Conservation (phyloP, 2,113 vertebrate species). For the Xiphorhynchus elegans region DNA sequence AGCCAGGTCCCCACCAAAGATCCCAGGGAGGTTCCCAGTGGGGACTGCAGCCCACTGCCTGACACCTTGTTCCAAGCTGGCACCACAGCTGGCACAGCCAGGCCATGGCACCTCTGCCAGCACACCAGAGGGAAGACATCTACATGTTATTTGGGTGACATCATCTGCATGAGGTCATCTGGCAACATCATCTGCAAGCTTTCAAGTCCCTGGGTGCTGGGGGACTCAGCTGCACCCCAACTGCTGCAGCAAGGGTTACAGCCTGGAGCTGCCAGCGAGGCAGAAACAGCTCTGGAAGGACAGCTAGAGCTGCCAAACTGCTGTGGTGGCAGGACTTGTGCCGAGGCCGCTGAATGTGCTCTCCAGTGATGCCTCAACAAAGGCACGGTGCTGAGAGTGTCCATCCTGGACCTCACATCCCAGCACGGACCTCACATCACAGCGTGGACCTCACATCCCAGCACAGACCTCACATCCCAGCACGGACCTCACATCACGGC, state of each 20-base stretch:
- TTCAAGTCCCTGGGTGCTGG: not conserved
- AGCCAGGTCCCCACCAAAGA: not conserved
- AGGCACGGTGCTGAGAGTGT: not conserved
- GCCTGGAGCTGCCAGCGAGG: not conserved
- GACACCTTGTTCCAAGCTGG: not conserved
- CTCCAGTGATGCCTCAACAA: not conserved
- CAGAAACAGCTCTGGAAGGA: constrained; percentile 4
- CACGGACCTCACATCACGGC: not conserved
- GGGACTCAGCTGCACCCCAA: not conserved
- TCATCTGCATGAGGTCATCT: not conserved
- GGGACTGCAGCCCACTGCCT: not conserved
- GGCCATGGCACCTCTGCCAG: not conserved
- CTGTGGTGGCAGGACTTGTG: not conserved
- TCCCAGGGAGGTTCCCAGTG: fast-evolving
- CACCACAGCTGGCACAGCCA: not conserved
- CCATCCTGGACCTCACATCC: not conserved
- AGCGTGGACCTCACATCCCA: not conserved
- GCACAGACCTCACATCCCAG: not conserved
- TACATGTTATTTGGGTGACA: not conserved
- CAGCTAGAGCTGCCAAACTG: fast-evolving
- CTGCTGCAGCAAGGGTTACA: not conserved
- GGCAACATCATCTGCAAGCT: not conserved
- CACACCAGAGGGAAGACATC: not conserved
- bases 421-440: fast-evolving
- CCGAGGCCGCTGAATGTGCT: not conserved